Base-by-base conservation (phyloP, 2,888 invertebrate genomes). In the Sesamia inferens region DNA sequence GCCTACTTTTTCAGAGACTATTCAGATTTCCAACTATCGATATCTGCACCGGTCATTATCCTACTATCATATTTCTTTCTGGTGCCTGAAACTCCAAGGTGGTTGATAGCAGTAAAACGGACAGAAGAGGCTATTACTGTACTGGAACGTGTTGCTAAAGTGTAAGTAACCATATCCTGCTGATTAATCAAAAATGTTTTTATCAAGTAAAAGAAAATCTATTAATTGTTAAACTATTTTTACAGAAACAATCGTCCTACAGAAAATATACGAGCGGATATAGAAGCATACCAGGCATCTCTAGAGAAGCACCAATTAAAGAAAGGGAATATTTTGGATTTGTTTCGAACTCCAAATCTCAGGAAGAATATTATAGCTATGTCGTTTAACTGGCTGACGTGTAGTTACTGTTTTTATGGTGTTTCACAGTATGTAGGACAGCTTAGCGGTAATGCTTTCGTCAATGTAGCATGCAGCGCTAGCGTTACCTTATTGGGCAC, bases 351-450 rank as follows among this genome's bases (percentile, higher is more conserved):
- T 4, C 97, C 97, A 0, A 97, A 97, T 87, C 94, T 98, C 92
- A 93, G 98, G 71, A 93, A 97, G 71, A 98, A 98, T 88, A 98
- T 98, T 0, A 89, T 98, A 7, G 97, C 97, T 48, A 97, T 98
- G 93, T 97, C 97, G 65, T 97, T 97, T 85, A 97, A 97, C 88
- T 98, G 98, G 99, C 92, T 98, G 55, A 97, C 98, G 0, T 98
- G 98, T 78, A 98, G 98, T 62, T 97, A 99, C 82, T 96, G 95
- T 84, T 96, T 96, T 92, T 99, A 98, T 89, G 99, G 99, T 1
- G 97, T 98, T 47, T 97, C 98, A 0, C 98, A 98, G 90, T 98
- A 98, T 90, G 97, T 98, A 59, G 98, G 98, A 0, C 97, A 98
- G 88, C 94, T 98, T 54, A 97, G 97, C 58, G 98, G 98, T 2